These are phyloP conservation scores for Mionectes olivaceus DNA, from an alignment of 2,797 vertebrate genomes.

Conservation along the genomic window DNA sequence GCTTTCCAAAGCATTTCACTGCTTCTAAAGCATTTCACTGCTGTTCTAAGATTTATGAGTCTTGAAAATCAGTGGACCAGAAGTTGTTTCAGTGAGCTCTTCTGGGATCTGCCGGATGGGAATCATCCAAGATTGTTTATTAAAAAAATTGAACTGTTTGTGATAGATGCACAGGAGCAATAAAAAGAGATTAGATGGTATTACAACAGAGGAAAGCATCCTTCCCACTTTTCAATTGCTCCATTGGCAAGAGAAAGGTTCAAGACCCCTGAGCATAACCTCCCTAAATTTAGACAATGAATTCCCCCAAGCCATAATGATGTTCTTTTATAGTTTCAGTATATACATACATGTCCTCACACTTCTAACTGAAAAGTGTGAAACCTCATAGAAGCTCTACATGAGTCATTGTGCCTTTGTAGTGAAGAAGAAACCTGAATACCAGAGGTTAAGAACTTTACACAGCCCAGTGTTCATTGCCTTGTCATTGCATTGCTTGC, in stretches of 20 bases:
- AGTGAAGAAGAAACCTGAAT: not conserved
- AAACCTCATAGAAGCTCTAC: not conserved
- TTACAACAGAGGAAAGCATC: not conserved
- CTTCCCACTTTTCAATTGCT: not conserved
- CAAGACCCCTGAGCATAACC: not conserved
- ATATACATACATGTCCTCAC: not conserved
- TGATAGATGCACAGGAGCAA: not conserved
- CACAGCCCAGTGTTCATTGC: not conserved
- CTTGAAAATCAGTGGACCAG: not conserved
- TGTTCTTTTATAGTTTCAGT: not conserved
- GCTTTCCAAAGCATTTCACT: not conserved
- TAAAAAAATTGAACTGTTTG: not conserved
- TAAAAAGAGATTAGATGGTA: not conserved
- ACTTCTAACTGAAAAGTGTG: not conserved
- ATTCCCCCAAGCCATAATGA: not conserved
- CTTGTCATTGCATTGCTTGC: not conserved
- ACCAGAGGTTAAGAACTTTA: not conserved
- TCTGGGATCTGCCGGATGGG: not conserved
- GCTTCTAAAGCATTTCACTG: not conserved
- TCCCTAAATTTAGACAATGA: not conserved
- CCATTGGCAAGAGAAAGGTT: not conserved
- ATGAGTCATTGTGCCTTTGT: not conserved
- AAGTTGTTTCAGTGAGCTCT: constrained; percentile 1
- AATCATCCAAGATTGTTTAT: constrained; percentile 27
- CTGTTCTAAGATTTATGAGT: not conserved